A percentile compares a stretch with the other conserved stretches of the same genome.
Conservation (phyloP, 1,140 invertebrate species). For the Eupeodes corollae region DNA sequence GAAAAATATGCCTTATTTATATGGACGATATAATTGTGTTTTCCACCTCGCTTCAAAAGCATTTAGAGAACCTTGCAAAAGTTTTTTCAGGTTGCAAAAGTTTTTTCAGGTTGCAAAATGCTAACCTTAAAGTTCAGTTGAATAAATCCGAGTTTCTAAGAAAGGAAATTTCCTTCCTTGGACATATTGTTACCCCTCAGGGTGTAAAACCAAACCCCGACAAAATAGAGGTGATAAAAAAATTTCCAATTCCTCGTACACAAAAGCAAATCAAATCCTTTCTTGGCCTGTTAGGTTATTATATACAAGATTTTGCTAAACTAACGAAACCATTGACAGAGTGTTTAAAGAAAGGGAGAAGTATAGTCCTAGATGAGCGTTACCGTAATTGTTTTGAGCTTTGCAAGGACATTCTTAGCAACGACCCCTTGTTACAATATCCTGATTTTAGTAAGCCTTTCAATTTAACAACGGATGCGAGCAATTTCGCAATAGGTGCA, state of each 20-base stretch:
- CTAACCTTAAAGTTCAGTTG: constrained; percentile 13
- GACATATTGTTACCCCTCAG: constrained; percentile 22
- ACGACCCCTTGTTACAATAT: constrained; percentile 24
- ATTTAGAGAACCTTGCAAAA: constrained; percentile 18
- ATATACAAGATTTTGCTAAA: constrained; percentile 13
- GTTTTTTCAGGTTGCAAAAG: constrained; percentile 33
- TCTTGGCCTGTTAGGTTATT: constrained; percentile 18
- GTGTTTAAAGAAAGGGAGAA: constrained; percentile 1
- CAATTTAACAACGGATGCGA: constrained; percentile 16
- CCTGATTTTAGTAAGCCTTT: constrained; percentile 30
- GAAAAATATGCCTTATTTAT: constrained; percentile 4
- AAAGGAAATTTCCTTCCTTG: constrained; percentile 21
- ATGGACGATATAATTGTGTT: constrained; percentile 7
- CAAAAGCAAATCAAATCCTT: constrained; percentile 11
- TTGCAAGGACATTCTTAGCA: constrained; percentile 15
- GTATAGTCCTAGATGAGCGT: constrained; percentile 3
- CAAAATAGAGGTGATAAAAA: constrained; percentile 11
- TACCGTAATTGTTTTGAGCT: constrained; percentile 16
- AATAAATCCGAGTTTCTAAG: constrained; percentile 18
- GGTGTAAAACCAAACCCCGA: constrained; percentile 19
- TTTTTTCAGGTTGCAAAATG: constrained; percentile 15
- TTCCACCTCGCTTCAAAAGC: constrained; percentile 17
- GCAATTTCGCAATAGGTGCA: constrained; percentile 15
- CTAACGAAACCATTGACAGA: constrained; percentile 2
- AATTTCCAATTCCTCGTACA: constrained; percentile 13